Evolutionary conservation across 2,113 vertebrate genomes (phyloP).

Genomic region (Anhinga anhinga): DNA sequence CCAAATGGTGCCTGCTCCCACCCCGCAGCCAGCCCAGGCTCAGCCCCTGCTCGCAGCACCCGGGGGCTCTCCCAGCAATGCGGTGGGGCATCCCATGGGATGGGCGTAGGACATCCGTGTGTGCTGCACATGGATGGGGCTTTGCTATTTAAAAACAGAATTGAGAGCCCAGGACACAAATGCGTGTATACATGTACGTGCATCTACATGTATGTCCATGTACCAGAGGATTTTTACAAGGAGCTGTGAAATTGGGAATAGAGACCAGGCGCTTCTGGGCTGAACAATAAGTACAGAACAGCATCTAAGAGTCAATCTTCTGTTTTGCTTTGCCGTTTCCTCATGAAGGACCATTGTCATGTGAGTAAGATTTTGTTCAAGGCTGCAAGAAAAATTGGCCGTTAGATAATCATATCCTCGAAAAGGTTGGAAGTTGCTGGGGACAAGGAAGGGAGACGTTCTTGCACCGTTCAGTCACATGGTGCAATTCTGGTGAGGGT

Average conservation of each 20-base stretch:
- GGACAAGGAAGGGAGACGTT: neutral
- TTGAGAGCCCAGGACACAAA: neutral
- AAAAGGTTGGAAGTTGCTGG: neutral
- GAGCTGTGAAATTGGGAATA: neutral
- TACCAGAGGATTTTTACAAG: neutral
- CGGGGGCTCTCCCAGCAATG: accelerated
- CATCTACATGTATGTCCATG: neutral
- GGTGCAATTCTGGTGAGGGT: neutral
- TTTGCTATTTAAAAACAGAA: neutral
- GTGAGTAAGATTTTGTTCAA: neutral
- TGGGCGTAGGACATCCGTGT: accelerated
- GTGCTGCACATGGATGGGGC: neutral
- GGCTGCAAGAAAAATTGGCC: neutral
- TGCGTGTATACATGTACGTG: accelerated
- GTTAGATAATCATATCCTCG: neutral
- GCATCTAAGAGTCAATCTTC: neutral
- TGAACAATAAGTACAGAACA: neutral
- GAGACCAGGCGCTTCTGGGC: neutral
- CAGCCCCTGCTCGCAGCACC: accelerated
- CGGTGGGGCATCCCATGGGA: accelerated
- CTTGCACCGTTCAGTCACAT: neutral
- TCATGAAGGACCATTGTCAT: neutral
- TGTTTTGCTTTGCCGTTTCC: neutral
- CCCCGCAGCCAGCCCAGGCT: neutral
- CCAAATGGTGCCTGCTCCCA: neutral